Evolutionary conservation across 2,888 invertebrate genomes (phyloP).

Genomic region (Hirtodrosophila trivittata): DNA sequence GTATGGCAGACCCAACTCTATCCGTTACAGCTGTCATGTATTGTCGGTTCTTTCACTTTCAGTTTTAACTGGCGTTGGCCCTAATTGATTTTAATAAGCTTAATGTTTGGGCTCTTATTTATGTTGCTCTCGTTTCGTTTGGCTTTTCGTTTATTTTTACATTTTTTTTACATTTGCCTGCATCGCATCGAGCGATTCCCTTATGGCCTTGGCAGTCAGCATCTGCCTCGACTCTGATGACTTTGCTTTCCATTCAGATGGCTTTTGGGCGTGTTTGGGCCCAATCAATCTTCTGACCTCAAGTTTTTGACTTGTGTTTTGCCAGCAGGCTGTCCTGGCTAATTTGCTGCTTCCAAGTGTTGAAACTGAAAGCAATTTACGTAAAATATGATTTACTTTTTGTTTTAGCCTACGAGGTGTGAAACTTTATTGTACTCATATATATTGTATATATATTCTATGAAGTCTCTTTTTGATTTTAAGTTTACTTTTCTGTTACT

Average conservation of each 20-base stretch:
- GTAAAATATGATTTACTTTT: conserved; percentile 47
- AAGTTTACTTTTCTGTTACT: too few species aligned
- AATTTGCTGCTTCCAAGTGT: conserved; percentile 41
- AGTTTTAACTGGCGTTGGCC: conserved; percentile 32
- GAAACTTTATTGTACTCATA: neutral
- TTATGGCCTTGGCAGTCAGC: conserved; percentile 35
- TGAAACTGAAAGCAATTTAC: conserved; percentile 57
- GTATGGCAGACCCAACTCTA: neutral
- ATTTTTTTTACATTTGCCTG: conserved; percentile 21
- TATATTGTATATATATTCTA: conserved; percentile 6
- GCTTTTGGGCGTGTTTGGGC: conserved; percentile 35
- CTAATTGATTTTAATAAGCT: conserved; percentile 52
- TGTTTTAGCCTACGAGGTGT: conserved; percentile 1
- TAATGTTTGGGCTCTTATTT: conserved; percentile 3
- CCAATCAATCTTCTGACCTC: conserved; percentile 63
- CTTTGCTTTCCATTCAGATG: conserved; percentile 30
- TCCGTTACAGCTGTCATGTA: conserved; percentile 45
- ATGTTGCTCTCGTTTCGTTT: conserved; percentile 15
- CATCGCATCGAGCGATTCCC: conserved; percentile 29
- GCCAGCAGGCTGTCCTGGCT: conserved; percentile 19
- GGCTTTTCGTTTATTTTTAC: conserved; percentile 26
- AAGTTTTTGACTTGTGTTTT: conserved; percentile 33
- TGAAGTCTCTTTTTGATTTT: neutral
- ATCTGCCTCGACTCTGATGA: neutral
- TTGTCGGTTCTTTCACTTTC: conserved; percentile 59